Percentiles rank a stretch among this genome's conserved stretches.
Evolutionary conservation across 1,140 invertebrate species (phyloP).

Genomic region (Caenorhabditis elegans): DNA sequence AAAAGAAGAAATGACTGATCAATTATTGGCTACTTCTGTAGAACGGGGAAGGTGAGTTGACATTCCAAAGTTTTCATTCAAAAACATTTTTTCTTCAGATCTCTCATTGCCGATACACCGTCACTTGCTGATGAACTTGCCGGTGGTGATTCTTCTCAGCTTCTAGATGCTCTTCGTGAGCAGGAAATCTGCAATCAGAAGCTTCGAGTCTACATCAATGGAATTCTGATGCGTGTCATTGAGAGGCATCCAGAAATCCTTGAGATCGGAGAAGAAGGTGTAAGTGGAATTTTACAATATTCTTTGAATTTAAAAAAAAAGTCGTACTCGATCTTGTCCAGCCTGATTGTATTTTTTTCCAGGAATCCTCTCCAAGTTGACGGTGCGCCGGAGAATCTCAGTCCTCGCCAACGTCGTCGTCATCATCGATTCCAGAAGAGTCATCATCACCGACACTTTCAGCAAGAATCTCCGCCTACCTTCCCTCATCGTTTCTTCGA

Average conservation of each 20-base stretch:
- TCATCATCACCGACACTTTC: slow-evolving; percentile 22
- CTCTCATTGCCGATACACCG: slow-evolving; percentile 43
- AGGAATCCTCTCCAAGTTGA: slow-evolving; percentile 35
- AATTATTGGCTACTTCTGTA: slow-evolving; percentile 20
- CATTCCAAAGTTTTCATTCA: not conserved
- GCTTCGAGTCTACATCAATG: slow-evolving; percentile 54
- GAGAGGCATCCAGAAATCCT: slow-evolving; percentile 54
- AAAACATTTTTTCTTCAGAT: not conserved
- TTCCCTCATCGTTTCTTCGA: slow-evolving; percentile 36
- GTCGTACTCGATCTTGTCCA: too few relatives aligned
- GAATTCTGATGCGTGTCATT: slow-evolving; percentile 54
- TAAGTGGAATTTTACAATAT: too few relatives aligned
- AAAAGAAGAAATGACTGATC: slow-evolving; percentile 34
- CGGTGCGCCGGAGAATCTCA: slow-evolving; percentile 42
- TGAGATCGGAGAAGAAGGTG: slow-evolving; percentile 45
- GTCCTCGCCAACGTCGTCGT: slow-evolving; percentile 31
- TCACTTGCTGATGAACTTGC: slow-evolving; percentile 53
- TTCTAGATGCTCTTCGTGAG: slow-evolving; percentile 52
- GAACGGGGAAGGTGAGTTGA: slow-evolving; percentile 1
- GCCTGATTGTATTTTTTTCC: not conserved
- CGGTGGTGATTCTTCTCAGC: slow-evolving; percentile 46
- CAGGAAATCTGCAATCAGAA: slow-evolving; percentile 55
- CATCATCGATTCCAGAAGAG: not conserved
- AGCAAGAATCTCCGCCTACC: slow-evolving; percentile 28
- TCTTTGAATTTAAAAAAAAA: too few relatives aligned